Conservation (phyloP, 2,797 vertebrate species). For the Saguinus oedipus region DNA sequence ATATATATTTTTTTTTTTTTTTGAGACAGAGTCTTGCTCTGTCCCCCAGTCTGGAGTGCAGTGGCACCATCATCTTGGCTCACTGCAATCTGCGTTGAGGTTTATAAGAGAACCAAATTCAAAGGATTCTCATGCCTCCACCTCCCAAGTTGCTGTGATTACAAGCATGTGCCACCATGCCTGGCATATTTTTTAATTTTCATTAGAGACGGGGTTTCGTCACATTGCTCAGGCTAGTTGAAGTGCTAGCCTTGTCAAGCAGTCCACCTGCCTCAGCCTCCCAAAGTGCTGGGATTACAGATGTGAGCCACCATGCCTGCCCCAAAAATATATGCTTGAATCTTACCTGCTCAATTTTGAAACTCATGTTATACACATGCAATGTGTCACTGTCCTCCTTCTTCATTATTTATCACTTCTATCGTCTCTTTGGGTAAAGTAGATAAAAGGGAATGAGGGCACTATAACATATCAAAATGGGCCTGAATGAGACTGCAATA, state of each 20-base stretch:
- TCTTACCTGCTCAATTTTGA: background rate
- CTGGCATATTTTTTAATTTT: background rate
- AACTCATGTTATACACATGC: background rate
- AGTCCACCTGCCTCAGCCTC: background rate
- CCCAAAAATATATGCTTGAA: background rate
- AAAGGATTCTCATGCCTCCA: background rate
- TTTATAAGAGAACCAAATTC: background rate
- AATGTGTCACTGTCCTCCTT: background rate
- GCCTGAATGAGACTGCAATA: background rate
- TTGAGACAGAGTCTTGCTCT: background rate
- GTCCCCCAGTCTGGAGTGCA: background rate
- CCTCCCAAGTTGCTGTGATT: background rate
- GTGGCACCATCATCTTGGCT: background rate
- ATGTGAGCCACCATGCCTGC: background rate
- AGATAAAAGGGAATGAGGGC: background rate
- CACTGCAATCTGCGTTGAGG: background rate
- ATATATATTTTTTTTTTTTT: background rate
- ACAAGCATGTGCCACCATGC: background rate
- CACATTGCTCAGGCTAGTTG: background rate
- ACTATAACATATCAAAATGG: background rate
- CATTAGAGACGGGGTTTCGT: background rate
- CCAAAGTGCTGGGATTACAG: background rate
- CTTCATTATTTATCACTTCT: background rate
- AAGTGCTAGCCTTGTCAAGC: background rate
- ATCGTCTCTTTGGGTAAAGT: background rate